A percentile compares a stretch with the other conserved stretches of the same genome.
phyloP scores from a whole-genome alignment of 2,113 vertebrate species.

The Grammomys surdaster region DNA sequence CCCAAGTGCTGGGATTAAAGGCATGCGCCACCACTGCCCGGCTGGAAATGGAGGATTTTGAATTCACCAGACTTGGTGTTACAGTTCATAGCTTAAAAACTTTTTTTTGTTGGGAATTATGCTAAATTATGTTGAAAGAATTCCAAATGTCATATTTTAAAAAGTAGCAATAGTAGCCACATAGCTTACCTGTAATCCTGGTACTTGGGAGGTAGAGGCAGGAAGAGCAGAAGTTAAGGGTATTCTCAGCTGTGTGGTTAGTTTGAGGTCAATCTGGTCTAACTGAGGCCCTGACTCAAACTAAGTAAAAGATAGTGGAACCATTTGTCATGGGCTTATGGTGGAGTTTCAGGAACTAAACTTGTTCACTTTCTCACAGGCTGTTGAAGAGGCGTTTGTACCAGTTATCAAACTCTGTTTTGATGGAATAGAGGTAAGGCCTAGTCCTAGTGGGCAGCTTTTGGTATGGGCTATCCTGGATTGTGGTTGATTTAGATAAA shows the following conservation, averaged over 20 bases:
- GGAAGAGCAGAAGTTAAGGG: not conserved
- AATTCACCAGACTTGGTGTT: not conserved
- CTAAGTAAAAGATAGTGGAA: not conserved
- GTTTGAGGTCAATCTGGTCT: not conserved
- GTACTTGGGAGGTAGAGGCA: not conserved
- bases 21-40: no score
- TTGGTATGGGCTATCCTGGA: not conserved
- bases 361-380: slow-evolving; percentile 84
- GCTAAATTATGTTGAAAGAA: slow-evolving; percentile 14
- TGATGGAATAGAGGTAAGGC: slow-evolving; percentile 94
- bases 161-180: not conserved
- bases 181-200: not conserved
- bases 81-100: not conserved
- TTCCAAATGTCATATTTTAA: not conserved
- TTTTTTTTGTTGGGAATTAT: not conserved
- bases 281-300: not conserved
- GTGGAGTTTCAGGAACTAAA: slow-evolving; percentile 48
- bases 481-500: not conserved
- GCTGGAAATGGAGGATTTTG: slow-evolving; percentile 4
- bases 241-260: not conserved
- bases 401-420: slow-evolving; percentile 95
- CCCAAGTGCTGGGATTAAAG: no score
- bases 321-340: not conserved
- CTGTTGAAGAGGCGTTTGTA: slow-evolving; percentile 94
- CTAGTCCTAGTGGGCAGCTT: not conserved